These are phyloP conservation scores for Allobates femoralis DNA, from an alignment of 2,797 vertebrate species.

Conservation along the genomic window DNA sequence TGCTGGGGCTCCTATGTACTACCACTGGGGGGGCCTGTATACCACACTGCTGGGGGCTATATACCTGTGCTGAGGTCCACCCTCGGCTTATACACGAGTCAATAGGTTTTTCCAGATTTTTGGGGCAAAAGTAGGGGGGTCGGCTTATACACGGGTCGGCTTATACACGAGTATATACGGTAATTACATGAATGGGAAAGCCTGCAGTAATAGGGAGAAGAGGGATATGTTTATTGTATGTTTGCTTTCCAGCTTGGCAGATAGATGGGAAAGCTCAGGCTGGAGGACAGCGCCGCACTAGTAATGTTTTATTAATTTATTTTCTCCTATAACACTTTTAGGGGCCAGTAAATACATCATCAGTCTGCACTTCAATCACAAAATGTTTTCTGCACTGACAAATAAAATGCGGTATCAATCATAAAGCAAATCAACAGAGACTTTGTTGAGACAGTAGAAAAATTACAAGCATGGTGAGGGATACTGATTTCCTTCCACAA, in stretches of 20 bases:
- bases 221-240: constrained; percentile 38
- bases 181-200: constrained; percentile 16
- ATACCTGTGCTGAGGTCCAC: no score
- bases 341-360: constrained; percentile 63
- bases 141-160: no score
- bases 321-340: constrained; percentile 63
- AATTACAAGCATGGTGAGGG: constrained; percentile 57
- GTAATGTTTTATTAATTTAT: constrained; percentile 62
- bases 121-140: no score
- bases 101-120: no score
- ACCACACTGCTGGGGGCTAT: no score
- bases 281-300: constrained; percentile 42
- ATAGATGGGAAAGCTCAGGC: constrained; percentile 44
- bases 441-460: constrained; percentile 61
- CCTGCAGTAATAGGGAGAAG: constrained; percentile 31
- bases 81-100: no score
- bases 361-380: constrained; percentile 62
- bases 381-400: constrained; percentile 64
- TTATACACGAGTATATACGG: no score
- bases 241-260: constrained; percentile 37
- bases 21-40: no score
- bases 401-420: constrained; percentile 64
- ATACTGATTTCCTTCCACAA: constrained; percentile 57
- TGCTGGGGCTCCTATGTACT: no score
- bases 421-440: constrained; percentile 64